Base-by-base conservation (phyloP, 2,888 invertebrate genomes). In the Chesias legatella region DNA sequence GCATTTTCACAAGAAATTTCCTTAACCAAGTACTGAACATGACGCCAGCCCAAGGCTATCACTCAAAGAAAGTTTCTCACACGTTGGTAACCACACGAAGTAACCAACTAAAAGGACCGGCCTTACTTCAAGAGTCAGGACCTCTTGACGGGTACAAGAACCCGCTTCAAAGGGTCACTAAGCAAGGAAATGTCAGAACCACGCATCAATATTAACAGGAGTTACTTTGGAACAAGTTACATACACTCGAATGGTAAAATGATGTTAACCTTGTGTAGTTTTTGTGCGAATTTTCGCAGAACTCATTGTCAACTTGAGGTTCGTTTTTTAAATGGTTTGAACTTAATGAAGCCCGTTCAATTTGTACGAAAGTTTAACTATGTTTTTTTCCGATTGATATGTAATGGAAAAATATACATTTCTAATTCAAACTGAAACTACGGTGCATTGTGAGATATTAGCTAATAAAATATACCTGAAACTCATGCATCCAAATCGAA, bases 131-230 rank as follows among this genome's bases (percentile, higher is more conserved):
- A 37, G 54, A 58, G 55, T 60, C 60, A 57, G 56, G 53, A 59
- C 54, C 58, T 63, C 53, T 50, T 43, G 55, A 54, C 51, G 51
- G 29, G 33, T 31, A 43, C 42, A 34, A 43, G 33, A 39, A 52
- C 58, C 63, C 56, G 48, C 53, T 63, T 64, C 62, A 62, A 71
- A 69, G 74, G 77, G 73, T 74, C 72, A 69, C 67, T 74, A 63
- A 63, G 67, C 69, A 70, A 68, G 76, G 69, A 80, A 78, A 83
- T 65, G 84, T 82, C 84, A 79, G 69, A 73, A 74, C 65, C 84
- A 81, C 73, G 60, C 79, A 79, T 80, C 80, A 80, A 83, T 85
- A 82, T 83, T 77, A 71, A 77, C 41, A 28, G 11, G 39, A 35
- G 17, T 8, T n/a, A n/a, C n/a, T n/a, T 21, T 21, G 1, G 9